A percentile compares a stretch with the other conserved stretches of the same genome.
Evolutionary conservation across 2,113 vertebrate species (phyloP).

Genomic region (Montifringilla adamsi): DNA sequence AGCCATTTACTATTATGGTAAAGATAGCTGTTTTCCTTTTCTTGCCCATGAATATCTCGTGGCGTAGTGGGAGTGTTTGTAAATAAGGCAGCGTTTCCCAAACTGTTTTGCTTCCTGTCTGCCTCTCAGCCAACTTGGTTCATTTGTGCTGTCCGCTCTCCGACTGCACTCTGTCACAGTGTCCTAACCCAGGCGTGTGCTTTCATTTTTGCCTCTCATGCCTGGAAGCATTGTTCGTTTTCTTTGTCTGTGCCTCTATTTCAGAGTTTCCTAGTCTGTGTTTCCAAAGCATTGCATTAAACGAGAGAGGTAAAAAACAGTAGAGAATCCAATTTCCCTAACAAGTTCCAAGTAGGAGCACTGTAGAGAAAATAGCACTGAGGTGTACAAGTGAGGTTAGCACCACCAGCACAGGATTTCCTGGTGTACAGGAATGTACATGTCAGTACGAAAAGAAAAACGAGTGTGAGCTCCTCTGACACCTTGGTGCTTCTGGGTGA

Average conservation of each 20-base stretch:
- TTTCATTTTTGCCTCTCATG: neutral
- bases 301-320: neutral
- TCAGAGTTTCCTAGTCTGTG: neutral
- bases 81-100: conserved; percentile 44
- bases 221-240: neutral
- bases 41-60: neutral
- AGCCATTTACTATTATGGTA: neutral
- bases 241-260: neutral
- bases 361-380: neutral
- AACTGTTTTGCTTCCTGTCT: conserved; percentile 48
- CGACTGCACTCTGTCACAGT: neutral
- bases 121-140: conserved; percentile 16
- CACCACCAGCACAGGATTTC: neutral
- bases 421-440: neutral
- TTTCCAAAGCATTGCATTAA: neutral
- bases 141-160: conserved; percentile 8
- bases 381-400: neutral
- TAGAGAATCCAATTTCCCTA: neutral
- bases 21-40: conserved; percentile 15
- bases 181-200: neutral
- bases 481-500: neutral
- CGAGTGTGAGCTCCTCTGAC: neutral
- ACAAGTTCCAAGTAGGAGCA: neutral
- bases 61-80: conserved; percentile 37
- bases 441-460: neutral